A percentile compares a stretch with the other conserved stretches of the same genome.
Conservation (phyloP, 2,888 invertebrate species). For the Idaea biselata region DNA sequence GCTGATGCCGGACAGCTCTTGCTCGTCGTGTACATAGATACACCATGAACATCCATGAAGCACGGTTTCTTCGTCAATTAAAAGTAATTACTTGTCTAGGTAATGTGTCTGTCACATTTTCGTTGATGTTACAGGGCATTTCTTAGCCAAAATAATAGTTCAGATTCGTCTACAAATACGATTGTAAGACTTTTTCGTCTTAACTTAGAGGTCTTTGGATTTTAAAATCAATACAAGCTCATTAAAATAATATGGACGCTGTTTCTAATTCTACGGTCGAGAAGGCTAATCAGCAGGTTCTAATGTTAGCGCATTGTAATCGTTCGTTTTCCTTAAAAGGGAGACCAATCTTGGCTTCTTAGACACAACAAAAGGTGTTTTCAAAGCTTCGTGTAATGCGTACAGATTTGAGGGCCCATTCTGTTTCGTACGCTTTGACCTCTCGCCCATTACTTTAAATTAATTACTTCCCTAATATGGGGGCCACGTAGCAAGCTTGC, state of each 20-base stretch:
- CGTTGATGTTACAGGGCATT: too few relatives aligned
- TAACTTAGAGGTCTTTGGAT: too few relatives aligned
- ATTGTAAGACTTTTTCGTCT: too few relatives aligned
- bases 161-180: too few relatives aligned
- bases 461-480: constrained; percentile 12
- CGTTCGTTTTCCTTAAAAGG: background rate
- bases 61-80: too few relatives aligned
- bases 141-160: too few relatives aligned
- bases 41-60: too few relatives aligned
- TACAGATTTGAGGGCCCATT: constrained; percentile 1
- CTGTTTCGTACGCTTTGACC: background rate
- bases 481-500: background rate
- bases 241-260: background rate
- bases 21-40: too few relatives aligned
- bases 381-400: background rate
- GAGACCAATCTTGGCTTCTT: background rate
- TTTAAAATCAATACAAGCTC: too few relatives aligned
- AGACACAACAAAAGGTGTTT: background rate
- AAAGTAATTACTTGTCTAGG: too few relatives aligned
- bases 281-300: constrained; percentile 1
- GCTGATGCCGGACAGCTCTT: too few relatives aligned
- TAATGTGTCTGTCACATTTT: too few relatives aligned
- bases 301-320: background rate
- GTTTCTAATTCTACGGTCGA: background rate
- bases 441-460: constrained; percentile 12